Conservation (phyloP, 2,888 invertebrate species). For the Ectobius pallidus region DNA sequence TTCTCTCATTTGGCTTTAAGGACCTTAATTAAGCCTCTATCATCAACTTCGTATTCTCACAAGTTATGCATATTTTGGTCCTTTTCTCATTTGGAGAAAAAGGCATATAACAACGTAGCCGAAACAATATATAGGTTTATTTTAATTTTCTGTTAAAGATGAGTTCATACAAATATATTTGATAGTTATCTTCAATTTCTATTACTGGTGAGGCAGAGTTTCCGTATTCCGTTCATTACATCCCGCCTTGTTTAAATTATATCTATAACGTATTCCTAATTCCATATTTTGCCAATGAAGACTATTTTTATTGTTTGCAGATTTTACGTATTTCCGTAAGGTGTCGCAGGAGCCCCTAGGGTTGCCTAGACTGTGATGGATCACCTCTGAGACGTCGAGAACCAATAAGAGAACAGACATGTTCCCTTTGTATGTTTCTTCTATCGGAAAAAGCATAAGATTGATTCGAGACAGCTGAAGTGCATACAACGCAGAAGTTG, state of each 20-base stretch:
- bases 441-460: conserved; percentile 4
- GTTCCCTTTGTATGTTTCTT: background rate
- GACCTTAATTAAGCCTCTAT: too few species aligned
- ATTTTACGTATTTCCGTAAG: too few species aligned
- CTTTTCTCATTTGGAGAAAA: too few species aligned
- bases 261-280: background rate
- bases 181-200: background rate
- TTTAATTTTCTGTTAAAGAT: too few species aligned
- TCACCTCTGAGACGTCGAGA: background rate
- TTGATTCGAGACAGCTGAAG: background rate
- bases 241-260: background rate
- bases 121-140: too few species aligned
- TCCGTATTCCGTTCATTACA: background rate
- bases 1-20: too few species aligned
- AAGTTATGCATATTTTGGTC: too few species aligned
- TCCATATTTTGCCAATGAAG: background rate
- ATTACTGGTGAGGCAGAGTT: background rate
- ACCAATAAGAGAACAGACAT: background rate
- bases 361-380: background rate
- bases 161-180: too few species aligned
- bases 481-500: background rate
- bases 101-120: too few species aligned
- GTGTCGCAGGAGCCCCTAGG: background rate
- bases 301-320: background rate
- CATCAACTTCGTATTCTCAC: too few species aligned